A percentile compares a stretch with the other conserved stretches of the same genome.
Conservation (phyloP, 2,113 vertebrate genomes). For the Aegithalos caudatus region DNA sequence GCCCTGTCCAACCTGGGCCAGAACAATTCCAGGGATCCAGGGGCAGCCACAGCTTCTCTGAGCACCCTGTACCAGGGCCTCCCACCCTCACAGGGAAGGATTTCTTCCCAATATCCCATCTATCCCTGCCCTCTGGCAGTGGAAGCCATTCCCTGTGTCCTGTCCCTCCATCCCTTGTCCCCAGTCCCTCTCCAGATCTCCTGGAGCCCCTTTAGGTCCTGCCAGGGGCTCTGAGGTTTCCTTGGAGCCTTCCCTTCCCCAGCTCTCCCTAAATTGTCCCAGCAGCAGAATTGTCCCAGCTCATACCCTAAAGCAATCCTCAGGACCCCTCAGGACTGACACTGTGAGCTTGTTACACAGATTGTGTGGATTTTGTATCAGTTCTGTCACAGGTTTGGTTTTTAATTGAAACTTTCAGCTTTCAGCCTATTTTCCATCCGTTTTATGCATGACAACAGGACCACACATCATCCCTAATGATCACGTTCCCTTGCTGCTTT, state of each 20-base stretch:
- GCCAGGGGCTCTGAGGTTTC: background rate
- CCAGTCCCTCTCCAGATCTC: background rate
- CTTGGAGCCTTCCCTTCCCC: background rate
- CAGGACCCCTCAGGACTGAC: background rate
- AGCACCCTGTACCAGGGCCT: background rate
- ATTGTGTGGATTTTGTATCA: background rate
- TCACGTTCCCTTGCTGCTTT: background rate
- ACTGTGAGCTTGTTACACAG: background rate
- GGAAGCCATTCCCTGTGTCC: background rate
- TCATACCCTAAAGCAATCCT: background rate
- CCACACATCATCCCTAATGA: background rate
- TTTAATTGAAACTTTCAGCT: background rate
- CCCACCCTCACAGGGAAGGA: rapidly evolving
- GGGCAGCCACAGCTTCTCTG: background rate
- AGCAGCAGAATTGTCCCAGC: background rate
- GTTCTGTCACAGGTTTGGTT: background rate
- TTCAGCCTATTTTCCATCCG: background rate
- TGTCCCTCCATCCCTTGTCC: background rate
- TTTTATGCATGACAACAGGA: background rate
- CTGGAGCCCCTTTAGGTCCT: background rate
- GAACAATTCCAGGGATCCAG: background rate
- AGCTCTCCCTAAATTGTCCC: too few species aligned
- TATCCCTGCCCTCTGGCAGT: rapidly evolving
- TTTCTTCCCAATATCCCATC: rapidly evolving
- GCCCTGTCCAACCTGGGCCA: rapidly evolving